These are phyloP conservation scores for Triplophysa bombifrons DNA, from an alignment of 2,797 vertebrate species.

Conservation along the genomic window DNA sequence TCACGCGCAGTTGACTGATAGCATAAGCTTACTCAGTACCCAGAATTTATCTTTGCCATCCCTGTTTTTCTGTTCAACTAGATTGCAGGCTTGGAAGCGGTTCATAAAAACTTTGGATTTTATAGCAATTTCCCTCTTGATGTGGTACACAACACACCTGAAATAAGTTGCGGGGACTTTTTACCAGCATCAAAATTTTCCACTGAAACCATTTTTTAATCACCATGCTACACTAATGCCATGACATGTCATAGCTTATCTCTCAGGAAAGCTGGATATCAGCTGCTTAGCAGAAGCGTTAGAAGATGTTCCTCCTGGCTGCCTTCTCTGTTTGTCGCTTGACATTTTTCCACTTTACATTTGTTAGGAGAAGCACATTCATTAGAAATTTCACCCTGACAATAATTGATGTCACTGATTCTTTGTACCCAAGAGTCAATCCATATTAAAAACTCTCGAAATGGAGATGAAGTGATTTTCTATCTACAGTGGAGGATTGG, in stretches of 20 bases:
- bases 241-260: slow-evolving; percentile 27
- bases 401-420: slow-evolving; percentile 74
- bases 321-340: slow-evolving; percentile 32
- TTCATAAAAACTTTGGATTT: slow-evolving; percentile 25
- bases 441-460: slow-evolving; percentile 66
- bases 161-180: not conserved
- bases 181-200: slow-evolving; percentile 15
- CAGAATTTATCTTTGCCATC: not conserved
- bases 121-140: not conserved
- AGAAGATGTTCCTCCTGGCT: slow-evolving; percentile 34
- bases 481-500: slow-evolving; percentile 45
- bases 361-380: slow-evolving; percentile 21
- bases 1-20: slow-evolving; percentile 5
- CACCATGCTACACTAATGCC: not conserved
- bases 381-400: slow-evolving; percentile 29
- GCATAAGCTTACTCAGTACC: slow-evolving; percentile 38
- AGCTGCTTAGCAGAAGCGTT: slow-evolving; percentile 42
- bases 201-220: slow-evolving; percentile 1
- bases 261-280: not conserved
- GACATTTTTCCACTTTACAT: slow-evolving; percentile 20
- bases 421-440: slow-evolving; percentile 75
- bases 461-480: slow-evolving; percentile 60
- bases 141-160: not conserved
- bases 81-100: slow-evolving; percentile 10
- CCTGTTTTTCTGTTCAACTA: slow-evolving; percentile 37